Evolutionary conservation across 2,113 vertebrate species (phyloP).

Genomic region (Anser cygnoides): DNA sequence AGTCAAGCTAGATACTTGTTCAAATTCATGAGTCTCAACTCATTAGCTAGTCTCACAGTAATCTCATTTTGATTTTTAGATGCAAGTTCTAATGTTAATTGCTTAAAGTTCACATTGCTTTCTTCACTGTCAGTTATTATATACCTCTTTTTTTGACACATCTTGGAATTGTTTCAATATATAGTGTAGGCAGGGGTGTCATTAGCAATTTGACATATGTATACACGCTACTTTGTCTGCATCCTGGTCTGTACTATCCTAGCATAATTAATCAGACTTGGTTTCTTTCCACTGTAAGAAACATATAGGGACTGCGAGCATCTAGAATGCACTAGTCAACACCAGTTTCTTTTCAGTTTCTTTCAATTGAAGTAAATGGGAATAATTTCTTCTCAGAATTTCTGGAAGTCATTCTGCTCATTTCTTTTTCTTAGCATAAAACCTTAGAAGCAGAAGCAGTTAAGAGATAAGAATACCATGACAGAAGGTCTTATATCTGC

Average conservation of each 20-base stretch:
- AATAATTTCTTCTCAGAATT: not conserved
- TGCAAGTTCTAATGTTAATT: not conserved
- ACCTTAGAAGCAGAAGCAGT: not conserved
- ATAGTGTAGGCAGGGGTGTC: slow-evolving; percentile 43
- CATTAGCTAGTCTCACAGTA: slow-evolving; percentile 38
- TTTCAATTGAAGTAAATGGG: not conserved
- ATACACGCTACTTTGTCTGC: slow-evolving; percentile 29
- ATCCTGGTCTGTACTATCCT: not conserved
- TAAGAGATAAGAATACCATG: not conserved
- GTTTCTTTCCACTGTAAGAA: not conserved
- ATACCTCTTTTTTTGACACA: not conserved
- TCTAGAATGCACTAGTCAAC: not conserved
- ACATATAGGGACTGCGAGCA: not conserved
- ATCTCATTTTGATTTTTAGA: slow-evolving; percentile 1
- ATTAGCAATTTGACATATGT: slow-evolving; percentile 30
- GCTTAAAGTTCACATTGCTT: slow-evolving; percentile 46
- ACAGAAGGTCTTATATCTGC: not conserved
- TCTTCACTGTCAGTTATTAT: slow-evolving; percentile 49
- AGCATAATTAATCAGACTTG: slow-evolving; percentile 5
- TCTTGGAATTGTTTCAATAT: slow-evolving; percentile 39
- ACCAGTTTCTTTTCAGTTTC: not conserved
- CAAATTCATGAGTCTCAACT: slow-evolving; percentile 31
- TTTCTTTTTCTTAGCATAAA: not conserved
- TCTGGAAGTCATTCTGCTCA: not conserved
- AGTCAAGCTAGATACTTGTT: slow-evolving; percentile 40